Evolutionary conservation across 2,797 vertebrate genomes (phyloP).

Genomic region (Rhinella marina): DNA sequence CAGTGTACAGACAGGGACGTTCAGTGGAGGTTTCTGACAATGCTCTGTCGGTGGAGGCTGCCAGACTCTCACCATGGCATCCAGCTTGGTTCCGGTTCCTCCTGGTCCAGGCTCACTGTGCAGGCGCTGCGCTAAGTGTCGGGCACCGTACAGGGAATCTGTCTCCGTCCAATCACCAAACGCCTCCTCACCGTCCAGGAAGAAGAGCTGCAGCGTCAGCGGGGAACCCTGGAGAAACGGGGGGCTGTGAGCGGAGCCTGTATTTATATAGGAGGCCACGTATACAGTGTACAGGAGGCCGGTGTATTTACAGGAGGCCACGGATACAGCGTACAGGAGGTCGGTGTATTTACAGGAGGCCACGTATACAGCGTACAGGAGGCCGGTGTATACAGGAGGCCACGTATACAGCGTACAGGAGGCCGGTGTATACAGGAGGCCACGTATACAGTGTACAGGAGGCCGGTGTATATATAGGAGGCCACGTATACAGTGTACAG

Average conservation of each 20-base stretch:
- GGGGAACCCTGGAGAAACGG: constrained; percentile 61
- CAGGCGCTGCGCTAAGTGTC: constrained; percentile 86
- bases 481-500: background rate
- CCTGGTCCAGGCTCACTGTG: constrained; percentile 68
- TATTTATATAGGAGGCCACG: background rate
- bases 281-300: background rate
- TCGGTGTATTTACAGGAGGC: background rate
- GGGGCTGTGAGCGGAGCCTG: background rate
- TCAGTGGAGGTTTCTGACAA: background rate
- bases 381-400: background rate
- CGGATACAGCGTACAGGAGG: background rate
- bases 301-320: background rate
- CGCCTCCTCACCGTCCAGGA: constrained; percentile 91
- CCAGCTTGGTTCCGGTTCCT: constrained; percentile 72
- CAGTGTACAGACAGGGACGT: no score
- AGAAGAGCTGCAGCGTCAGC: constrained; percentile 86
- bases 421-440: background rate
- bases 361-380: background rate
- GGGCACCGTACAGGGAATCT: constrained; percentile 90
- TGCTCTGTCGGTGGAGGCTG: no score
- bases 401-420: no score
- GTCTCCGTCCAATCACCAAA: constrained; percentile 84
- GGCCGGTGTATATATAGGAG: background rate
- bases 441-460: background rate
- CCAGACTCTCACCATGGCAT: constrained; percentile 81